A percentile compares a stretch with the other conserved stretches of the same genome.
Evolutionary conservation across 2,797 vertebrate species (phyloP).

Genomic region (Bovichtus diacanthus): DNA sequence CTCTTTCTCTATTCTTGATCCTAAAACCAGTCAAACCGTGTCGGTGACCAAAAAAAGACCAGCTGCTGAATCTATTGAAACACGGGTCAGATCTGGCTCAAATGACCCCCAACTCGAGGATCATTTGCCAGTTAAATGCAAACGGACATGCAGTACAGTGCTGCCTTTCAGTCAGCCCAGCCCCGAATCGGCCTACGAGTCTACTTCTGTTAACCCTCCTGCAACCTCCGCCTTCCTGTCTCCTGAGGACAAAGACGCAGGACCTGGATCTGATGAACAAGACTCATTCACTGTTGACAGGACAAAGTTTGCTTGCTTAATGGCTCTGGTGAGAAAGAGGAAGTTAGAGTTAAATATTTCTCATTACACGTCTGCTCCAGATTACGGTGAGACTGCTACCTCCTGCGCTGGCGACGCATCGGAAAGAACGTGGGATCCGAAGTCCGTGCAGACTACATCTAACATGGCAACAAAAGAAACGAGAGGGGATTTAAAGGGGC

Average conservation of each 20-base stretch:
- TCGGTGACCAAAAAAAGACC: slow-evolving; percentile 21
- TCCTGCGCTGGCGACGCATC: not conserved
- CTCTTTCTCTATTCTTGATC: not conserved
- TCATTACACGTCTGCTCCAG: not conserved
- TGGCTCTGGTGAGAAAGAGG: not conserved
- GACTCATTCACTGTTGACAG: accelerated
- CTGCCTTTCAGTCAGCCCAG: not conserved
- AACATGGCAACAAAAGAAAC: not conserved
- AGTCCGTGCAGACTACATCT: not conserved
- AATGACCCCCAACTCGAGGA: not conserved
- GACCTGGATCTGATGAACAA: not conserved
- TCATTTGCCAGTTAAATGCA: not conserved
- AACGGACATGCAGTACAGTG: too few relatives aligned
- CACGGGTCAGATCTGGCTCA: not conserved
- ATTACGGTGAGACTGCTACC: not conserved
- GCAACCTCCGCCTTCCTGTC: not conserved
- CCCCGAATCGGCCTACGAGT: not conserved
- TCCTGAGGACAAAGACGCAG: not conserved
- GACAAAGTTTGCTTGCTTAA: accelerated
- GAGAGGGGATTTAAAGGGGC: not conserved
- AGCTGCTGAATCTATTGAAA: slow-evolving; percentile 14
- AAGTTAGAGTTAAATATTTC: not conserved
- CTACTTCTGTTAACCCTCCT: not conserved
- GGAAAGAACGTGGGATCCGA: not conserved
- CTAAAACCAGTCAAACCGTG: not conserved